A percentile compares a stretch with the other conserved stretches of the same genome.
phyloP scores from a whole-genome alignment of 2,113 vertebrate genomes.

The Sylvietta virens region DNA sequence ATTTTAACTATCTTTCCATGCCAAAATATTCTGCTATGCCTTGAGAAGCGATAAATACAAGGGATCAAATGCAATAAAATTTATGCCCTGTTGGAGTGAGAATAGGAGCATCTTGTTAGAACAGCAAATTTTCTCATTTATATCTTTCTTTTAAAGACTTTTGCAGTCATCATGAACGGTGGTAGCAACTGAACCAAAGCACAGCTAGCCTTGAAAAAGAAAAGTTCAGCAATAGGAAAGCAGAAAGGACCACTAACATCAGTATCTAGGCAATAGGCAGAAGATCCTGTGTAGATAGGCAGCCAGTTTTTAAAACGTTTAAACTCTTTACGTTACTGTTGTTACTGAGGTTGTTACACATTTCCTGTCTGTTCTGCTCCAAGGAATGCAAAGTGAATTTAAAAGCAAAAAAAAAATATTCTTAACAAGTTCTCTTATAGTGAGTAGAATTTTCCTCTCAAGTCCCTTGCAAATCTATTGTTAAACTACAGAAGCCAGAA shows the following conservation, averaged over 20 bases:
- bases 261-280: background rate
- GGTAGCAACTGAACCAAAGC: background rate
- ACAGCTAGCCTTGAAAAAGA: background rate
- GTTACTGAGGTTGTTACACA: background rate
- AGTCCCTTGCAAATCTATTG: background rate
- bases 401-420: background rate
- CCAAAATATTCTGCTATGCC: background rate
- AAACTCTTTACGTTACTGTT: background rate
- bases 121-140: background rate
- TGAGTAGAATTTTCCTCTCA: background rate
- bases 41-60: background rate
- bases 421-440: background rate
- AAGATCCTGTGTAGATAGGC: background rate
- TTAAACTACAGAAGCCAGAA: background rate
- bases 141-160: background rate
- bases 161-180: background rate
- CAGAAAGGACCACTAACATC: background rate
- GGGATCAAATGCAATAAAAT: background rate
- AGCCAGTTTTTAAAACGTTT: background rate
- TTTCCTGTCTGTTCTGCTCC: background rate
- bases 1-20: background rate
- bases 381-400: background rate
- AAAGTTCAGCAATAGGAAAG: background rate
- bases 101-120: background rate
- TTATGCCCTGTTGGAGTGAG: background rate